These are phyloP conservation scores for Thereva unica DNA, from an alignment of 2,888 invertebrate species.

Conservation along the genomic window DNA sequence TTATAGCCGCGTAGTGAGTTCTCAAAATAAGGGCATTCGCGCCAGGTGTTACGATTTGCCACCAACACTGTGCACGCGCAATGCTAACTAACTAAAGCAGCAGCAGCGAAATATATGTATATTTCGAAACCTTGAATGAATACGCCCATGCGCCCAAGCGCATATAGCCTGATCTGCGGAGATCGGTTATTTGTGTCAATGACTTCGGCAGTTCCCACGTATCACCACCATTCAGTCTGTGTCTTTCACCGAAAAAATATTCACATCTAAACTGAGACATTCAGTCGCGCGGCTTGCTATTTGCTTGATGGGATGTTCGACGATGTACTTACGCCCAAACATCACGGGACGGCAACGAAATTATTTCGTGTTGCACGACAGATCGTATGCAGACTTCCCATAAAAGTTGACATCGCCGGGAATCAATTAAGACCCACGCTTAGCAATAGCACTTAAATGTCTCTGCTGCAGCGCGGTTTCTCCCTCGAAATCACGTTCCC, in stretches of 20 bases:
- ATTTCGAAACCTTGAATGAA: conserved; percentile 12
- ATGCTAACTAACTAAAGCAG: not conserved
- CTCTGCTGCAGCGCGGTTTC: conserved; percentile 3
- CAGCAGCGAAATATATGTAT: conserved; percentile 2
- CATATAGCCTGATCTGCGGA: conserved; percentile 17
- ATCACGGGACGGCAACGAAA: conserved; percentile 10
- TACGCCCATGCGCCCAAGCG: conserved; percentile 10
- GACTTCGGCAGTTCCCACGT: conserved; percentile 37
- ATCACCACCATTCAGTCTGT: conserved; percentile 11
- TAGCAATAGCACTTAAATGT: not conserved
- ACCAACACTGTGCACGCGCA: conserved; percentile 7
- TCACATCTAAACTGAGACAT: conserved; percentile 26
- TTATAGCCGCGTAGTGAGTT: too few species aligned
- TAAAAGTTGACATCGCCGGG: conserved; percentile 34
- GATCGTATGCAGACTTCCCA: conserved; percentile 25
- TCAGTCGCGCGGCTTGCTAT: conserved; percentile 7
- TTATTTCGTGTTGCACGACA: conserved; percentile 27
- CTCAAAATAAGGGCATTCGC: not conserved
- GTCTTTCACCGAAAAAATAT: conserved; percentile 24
- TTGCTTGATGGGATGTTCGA: conserved; percentile 19
- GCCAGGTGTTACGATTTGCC: conserved; percentile 8
- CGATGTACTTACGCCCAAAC: conserved; percentile 35
- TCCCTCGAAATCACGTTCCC: conserved; percentile 12
- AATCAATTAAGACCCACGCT: conserved; percentile 37
- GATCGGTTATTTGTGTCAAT: conserved; percentile 33